phyloP scores from a whole-genome alignment of 1,140 invertebrate species.

The Nautilus pompilius region DNA sequence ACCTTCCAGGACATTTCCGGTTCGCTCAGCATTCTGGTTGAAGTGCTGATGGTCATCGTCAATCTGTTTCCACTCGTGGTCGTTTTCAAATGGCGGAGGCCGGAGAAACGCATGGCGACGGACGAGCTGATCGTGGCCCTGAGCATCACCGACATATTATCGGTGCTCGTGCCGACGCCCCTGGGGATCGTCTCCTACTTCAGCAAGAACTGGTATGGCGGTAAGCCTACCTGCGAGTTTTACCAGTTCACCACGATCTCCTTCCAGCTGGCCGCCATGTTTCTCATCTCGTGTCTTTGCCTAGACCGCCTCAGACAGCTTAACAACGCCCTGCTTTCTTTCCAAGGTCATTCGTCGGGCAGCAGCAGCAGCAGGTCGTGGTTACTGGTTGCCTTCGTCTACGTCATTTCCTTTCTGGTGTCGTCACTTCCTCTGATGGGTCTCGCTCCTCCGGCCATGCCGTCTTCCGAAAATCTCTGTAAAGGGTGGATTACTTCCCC shows the following conservation, averaged over 20 bases:
- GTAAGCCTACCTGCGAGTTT: constrained; percentile 26
- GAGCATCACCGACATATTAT: constrained; percentile 33
- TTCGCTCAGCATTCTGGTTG: constrained; percentile 23
- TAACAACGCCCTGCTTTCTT: not conserved
- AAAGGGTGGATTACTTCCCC: constrained; percentile 27
- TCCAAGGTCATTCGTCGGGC: not conserved
- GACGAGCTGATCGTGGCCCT: constrained; percentile 34
- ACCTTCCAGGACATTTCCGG: constrained; percentile 20
- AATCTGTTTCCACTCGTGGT: constrained; percentile 29
- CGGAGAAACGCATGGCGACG: constrained; percentile 18
- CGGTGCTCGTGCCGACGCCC: constrained; percentile 33
- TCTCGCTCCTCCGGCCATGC: constrained; percentile 25
- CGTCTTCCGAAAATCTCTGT: constrained; percentile 18
- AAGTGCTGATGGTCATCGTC: constrained; percentile 23
- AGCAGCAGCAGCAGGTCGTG: constrained; percentile 11
- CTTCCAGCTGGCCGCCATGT: constrained; percentile 30
- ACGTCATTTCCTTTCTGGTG: constrained; percentile 21
- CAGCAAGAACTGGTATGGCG: constrained; percentile 32
- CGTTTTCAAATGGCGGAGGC: constrained; percentile 18
- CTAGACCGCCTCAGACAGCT: constrained; percentile 14
- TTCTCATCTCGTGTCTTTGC: constrained; percentile 29
- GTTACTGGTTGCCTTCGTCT: constrained; percentile 17
- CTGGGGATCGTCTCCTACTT: constrained; percentile 32
- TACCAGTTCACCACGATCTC: constrained; percentile 33
- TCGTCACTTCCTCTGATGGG: constrained; percentile 29